Percentiles rank a stretch among this genome's conserved stretches.
phyloP scores from a whole-genome alignment of 1,140 invertebrate genomes.

The Lordiphosa clarofinis region DNA sequence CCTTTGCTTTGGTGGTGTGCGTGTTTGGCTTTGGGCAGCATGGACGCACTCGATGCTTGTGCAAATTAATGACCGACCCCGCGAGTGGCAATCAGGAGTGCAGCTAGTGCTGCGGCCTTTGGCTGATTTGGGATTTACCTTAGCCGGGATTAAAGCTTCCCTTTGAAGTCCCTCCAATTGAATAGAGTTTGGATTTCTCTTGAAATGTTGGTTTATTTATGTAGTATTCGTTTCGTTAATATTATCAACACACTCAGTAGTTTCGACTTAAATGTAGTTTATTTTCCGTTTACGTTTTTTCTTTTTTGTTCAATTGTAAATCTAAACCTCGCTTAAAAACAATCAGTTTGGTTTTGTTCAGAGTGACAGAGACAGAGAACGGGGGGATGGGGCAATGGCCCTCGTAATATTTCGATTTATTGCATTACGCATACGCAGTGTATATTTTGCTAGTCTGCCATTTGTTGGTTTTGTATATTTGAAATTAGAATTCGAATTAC shows the following conservation, averaged over 20 bases:
- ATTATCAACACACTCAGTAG: constrained; percentile 76
- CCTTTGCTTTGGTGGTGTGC: neutral
- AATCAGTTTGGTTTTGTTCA: constrained; percentile 70
- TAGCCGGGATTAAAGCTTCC: constrained; percentile 24
- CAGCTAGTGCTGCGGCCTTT: constrained; percentile 24
- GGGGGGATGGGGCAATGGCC: constrained; percentile 2
- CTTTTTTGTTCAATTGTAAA: constrained; percentile 42
- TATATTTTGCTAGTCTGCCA: constrained; percentile 70
- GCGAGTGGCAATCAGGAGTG: constrained; percentile 37
- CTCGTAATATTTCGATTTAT: constrained; percentile 41
- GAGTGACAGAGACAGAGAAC: constrained; percentile 41
- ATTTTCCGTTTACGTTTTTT: constrained; percentile 41
- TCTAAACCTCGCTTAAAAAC: constrained; percentile 65
- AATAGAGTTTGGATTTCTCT: constrained; percentile 35
- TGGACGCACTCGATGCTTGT: constrained; percentile 2
- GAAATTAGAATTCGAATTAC: constrained; percentile 57
- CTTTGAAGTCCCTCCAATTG: constrained; percentile 28
- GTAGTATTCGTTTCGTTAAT: constrained; percentile 62
- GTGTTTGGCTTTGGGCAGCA: too few species aligned
- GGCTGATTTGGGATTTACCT: constrained; percentile 7
- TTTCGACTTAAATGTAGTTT: constrained; percentile 68
- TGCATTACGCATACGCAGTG: constrained; percentile 63
- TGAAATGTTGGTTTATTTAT: constrained; percentile 62
- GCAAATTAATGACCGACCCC: constrained; percentile 60
- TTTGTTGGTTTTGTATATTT: constrained; percentile 47